Conservation (phyloP, 1,140 invertebrate genomes). For the Nasonia giraulti region DNA sequence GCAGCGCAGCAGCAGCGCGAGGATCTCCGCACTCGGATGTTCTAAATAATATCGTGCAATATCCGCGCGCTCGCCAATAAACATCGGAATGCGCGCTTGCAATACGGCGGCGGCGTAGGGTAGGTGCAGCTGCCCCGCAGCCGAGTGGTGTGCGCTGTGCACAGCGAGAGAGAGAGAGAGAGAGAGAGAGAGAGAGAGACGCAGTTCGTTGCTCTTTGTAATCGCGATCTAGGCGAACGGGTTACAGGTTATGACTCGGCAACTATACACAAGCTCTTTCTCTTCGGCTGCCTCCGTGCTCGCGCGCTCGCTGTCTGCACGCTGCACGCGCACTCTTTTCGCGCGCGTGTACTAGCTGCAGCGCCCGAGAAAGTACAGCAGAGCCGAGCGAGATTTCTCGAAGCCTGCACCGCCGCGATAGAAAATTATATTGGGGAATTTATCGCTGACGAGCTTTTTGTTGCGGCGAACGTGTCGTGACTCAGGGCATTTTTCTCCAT, state of each 20-base stretch:
- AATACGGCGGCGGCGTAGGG: slow-evolving; percentile 17
- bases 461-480: not conserved
- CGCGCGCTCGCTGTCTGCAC: not conserved
- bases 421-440: not conserved
- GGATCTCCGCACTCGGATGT: not conserved
- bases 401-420: not conserved
- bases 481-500: not conserved
- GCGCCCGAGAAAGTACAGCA: not conserved
- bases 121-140: slow-evolving; percentile 1
- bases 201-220: slow-evolving; percentile 5
- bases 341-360: not conserved
- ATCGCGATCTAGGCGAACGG: slow-evolving; percentile 36
- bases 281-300: not conserved
- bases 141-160: not conserved
- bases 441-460: not conserved
- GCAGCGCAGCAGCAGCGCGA: not conserved
- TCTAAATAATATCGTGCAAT: slow-evolving; percentile 31
- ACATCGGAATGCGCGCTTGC: slow-evolving; percentile 15
- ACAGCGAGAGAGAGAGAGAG: not conserved
- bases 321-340: not conserved
- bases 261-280: not conserved
- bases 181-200: not conserved
- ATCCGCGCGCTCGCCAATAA: slow-evolving; percentile 18
- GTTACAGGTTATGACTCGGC: slow-evolving; percentile 39
- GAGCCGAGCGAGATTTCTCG: not conserved